Conservation (phyloP, 2,113 vertebrate species). For the Collichthys lucidus region DNA sequence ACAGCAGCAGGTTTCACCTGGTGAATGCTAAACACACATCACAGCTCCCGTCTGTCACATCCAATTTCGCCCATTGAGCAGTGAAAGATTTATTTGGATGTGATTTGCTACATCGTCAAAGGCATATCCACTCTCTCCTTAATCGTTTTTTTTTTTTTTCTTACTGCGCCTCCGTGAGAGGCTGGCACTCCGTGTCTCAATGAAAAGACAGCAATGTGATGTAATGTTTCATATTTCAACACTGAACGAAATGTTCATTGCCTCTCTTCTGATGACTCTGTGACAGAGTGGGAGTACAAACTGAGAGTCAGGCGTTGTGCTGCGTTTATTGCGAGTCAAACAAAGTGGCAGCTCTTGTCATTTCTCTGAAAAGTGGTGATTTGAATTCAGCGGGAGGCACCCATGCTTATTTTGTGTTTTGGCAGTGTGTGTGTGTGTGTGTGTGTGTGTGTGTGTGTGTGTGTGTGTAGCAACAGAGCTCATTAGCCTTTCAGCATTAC, state of each 20-base stretch:
- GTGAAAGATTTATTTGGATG: constrained; percentile 39
- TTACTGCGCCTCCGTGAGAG: background rate
- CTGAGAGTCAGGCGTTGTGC: background rate
- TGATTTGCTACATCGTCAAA: constrained; percentile 37
- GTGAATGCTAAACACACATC: constrained; percentile 50
- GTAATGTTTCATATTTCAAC: constrained; percentile 9
- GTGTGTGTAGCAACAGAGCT: background rate
- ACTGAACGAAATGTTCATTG: constrained; percentile 5
- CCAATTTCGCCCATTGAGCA: constrained; percentile 20
- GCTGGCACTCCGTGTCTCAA: background rate
- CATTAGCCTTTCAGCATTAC: constrained; percentile 9
- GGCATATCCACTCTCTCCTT: background rate
- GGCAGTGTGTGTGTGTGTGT: background rate
- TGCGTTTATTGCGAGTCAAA: constrained; percentile 1
- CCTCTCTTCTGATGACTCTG: background rate
- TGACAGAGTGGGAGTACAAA: background rate
- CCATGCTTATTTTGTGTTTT: background rate
- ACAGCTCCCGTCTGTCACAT: constrained; percentile 19
- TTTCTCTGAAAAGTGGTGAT: background rate
- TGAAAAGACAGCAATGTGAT: constrained; percentile 16
- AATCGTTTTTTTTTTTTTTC: constrained; percentile 34
- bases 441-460: background rate
- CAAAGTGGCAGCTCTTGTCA: background rate
- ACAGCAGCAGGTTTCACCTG: constrained; percentile 30
- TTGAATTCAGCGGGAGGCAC: background rate